A percentile compares a stretch with the other conserved stretches of the same genome.
These are phyloP conservation scores for Aplidium turbinatum DNA, from an alignment of 23 tunicate genomes.

Conservation along the genomic window DNA sequence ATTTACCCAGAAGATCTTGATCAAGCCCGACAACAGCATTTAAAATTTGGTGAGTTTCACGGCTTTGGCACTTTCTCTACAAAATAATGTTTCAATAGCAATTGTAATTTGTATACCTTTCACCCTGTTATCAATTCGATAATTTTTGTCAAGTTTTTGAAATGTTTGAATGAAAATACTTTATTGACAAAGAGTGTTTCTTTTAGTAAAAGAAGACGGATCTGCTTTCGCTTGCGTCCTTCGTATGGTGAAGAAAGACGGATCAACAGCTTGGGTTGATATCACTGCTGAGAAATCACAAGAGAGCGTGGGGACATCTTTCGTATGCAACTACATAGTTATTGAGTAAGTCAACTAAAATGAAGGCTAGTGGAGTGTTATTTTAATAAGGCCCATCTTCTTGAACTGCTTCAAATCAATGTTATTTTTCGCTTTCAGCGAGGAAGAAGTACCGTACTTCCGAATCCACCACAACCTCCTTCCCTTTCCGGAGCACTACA, in stretches of 20 bases:
- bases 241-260: constrained; percentile 87
- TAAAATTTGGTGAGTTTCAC: constrained; percentile 80
- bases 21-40: constrained; percentile 87
- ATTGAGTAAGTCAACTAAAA: constrained; percentile 53
- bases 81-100: neutral
- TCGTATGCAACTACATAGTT: constrained; percentile 90
- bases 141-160: too few species aligned
- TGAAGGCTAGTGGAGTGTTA: too few species aligned
- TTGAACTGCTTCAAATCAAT: too few species aligned
- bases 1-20: constrained; percentile 84
- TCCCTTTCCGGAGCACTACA: constrained; percentile 96
- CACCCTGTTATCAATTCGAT: too few species aligned
- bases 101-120: too few species aligned
- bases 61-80: neutral
- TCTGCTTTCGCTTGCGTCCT: constrained; percentile 92
- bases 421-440: constrained; percentile 66
- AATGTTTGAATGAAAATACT: too few species aligned
- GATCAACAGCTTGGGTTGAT: constrained; percentile 75
- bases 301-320: constrained; percentile 75
- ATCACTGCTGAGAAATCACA: constrained; percentile 93
- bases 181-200: too few species aligned
- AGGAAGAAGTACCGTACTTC: constrained; percentile 93
- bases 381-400: too few species aligned
- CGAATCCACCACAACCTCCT: constrained; percentile 93
- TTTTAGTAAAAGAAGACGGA: constrained; percentile 92